Evolutionary conservation across 2,113 vertebrate genomes (phyloP), one percentile per base, ranked within the genome.

Genomic region (Calyptomena viridis): DNA sequence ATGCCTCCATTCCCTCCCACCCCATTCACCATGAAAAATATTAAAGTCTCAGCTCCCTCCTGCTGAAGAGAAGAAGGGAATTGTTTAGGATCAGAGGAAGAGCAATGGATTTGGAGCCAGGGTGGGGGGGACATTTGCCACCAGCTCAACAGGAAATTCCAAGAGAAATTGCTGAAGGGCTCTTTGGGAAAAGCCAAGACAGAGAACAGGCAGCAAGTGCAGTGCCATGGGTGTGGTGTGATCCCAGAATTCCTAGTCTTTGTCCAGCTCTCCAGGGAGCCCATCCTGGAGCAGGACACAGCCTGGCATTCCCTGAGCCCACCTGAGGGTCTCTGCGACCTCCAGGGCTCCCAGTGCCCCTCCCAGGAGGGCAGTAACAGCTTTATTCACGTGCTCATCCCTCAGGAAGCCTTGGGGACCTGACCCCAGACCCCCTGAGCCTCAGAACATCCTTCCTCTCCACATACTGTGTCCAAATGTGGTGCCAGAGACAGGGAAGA

Each of bases 401-500:
- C 31, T 87, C 60, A 73, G 92, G 88, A 97, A 96, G 67, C 67
- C 3, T 30, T 30, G 66, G 87, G 49, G 85, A 81, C 35, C 11
- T 93, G 74, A 94, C 83, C 71, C 66, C 67, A 52, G 63, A n/a
- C 35, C 2, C 42, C 42, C 58, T 4, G 40, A 85, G 50, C 7
- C 42, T 74, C 84, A 52, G 83, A 35, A 88, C 92, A 92, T 96
- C 94, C 92, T 96, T 94, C 90, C 93, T 85, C 47, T 81, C 30
- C 69, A 77, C 93, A 96, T 68, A 72, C 5, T 4, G 49, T 40
- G 33, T 39, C 46, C 60, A 47, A 63, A 33, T 5, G 4, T 31
- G 37, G 25, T 81, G 68, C 52, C 80, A 59, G 74, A 66, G 72
- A 33, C 35, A 25, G 78, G 35, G 30, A 37, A 56, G 79, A 79